Evolutionary conservation across 2,888 invertebrate species (phyloP).

Genomic region (Merodon equestris): DNA sequence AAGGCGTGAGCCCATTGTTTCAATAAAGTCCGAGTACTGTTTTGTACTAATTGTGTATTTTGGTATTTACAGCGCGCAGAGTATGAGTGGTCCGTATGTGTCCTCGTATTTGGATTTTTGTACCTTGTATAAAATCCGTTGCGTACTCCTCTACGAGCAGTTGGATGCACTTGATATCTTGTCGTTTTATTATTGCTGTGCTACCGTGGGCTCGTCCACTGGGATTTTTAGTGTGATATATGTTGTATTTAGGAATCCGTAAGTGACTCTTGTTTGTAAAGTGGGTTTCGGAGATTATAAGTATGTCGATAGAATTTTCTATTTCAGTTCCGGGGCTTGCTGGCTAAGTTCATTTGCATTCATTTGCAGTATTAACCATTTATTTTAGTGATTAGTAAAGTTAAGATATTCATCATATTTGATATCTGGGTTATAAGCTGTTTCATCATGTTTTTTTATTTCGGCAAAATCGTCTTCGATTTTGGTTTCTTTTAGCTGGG

Average conservation of each 20-base stretch:
- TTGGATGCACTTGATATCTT: background rate
- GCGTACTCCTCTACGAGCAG: background rate
- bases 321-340: background rate
- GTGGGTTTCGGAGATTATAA: background rate
- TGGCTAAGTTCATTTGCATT: conserved; percentile 10
- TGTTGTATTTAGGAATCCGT: background rate
- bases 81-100: background rate
- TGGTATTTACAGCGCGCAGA: too few species aligned
- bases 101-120: conserved; percentile 11
- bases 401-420: too few species aligned
- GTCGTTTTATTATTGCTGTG: background rate
- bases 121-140: conserved; percentile 8
- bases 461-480: too few species aligned
- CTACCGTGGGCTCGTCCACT: background rate
- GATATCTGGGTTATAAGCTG: too few species aligned
- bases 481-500: too few species aligned
- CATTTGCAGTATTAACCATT: too few species aligned
- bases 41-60: too few species aligned
- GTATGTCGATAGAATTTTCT: conserved; percentile 2
- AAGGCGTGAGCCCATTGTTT: too few species aligned
- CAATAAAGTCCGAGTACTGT: too few species aligned
- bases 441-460: too few species aligned
- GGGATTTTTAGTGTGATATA: conserved; percentile 1
- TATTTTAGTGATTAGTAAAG: too few species aligned
- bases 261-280: background rate